Base-by-base conservation (phyloP, 2,113 vertebrate genomes). In the Balaenoptera acutorostrata region DNA sequence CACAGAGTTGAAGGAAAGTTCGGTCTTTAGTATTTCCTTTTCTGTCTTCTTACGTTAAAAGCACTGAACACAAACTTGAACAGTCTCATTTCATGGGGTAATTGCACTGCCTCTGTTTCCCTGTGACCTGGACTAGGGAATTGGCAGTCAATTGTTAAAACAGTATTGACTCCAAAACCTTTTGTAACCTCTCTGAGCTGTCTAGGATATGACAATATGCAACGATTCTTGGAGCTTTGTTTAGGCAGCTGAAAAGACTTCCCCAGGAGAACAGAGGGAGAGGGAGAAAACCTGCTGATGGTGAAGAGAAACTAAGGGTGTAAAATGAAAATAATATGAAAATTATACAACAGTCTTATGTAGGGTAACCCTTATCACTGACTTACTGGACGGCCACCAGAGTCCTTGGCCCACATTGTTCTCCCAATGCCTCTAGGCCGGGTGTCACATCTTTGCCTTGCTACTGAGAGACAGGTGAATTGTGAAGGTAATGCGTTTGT, bases 1-100 rank as follows among this genome's bases (percentile, higher is more conserved):
- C 77, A 78, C 71, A 83, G 98, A 90, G 90, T 25, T 1, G 81
- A 98, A 98, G 95, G 96, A 97, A 97, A 98, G 66, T 69, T 46
- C 21, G 68, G 57, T 83, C 77, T 97, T 96, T 77, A 96, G 95
- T 95, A 61, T 95, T 96, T 91, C 6, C 93, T 90, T 94, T 97
- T 98, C 97, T 96, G 69, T 75, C 84, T 86, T 97, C 95, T 85
- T 92, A 84, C 0, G 2, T 92, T 98, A 93, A 96, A 96, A 86
- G 96, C 91, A 96, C 71, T 95, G 80, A 95, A 93, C 64, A 61
- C 80, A 90, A 69, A 27, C 68, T 68, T 33, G 69, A 61, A 71
- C 82, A 90, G 80, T 78, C 46, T 97, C 49, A n/a, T 90, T 98
- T 95, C 33, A 69, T 36, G 49, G 69, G 12, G 10, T 1, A 1